Base-by-base conservation (phyloP, 2,113 vertebrate species). In the Scophthalmus maximus region DNA sequence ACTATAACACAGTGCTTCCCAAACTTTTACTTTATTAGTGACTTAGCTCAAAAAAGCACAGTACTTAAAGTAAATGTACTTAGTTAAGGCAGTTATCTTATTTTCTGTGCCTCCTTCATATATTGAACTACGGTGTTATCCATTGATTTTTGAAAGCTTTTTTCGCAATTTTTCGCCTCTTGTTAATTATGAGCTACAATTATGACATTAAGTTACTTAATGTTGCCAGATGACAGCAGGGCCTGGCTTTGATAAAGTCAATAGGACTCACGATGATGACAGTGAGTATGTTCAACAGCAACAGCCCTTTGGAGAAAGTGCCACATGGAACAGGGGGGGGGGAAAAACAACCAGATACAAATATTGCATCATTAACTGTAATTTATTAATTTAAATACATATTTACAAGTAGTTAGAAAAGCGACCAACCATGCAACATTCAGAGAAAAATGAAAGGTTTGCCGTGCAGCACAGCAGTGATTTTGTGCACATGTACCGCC, bases 391-490 rank as follows among this genome's bases (percentile, higher is more conserved):
- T 86, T 87, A 81, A 79, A 89, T 84, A 88, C 34, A 81, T 88
- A 93, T 92, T 88, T 91, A 92, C 90, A 92, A 57, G 20, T 5
- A 26, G n/a, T n/a, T 44, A 44, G 18, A n/a, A 68, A 25, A 36
- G 38, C 38, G 3, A 20, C 56, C 12, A 12, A 44, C 15, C 38
- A 9, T 22, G 25, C 23, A 9, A 58, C 25, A 61, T 8, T 3
- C 6, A 36, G 15, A 49, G 14, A 81, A 73, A 81, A 73, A 67
- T 56, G 34, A 23, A 9, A 34, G n/a, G 42, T 66, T 30, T 65
- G 55, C 42, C 40, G 44, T 36, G 32, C 29, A 52, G 63, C 11
- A 4, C 2, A 5, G 20, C 0, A 68, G 17, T 49, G 3, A 25
- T 22, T 69, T 1, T 15, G 34, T 76, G 36, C 32, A 46, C 34